Conservation (phyloP, 2,888 invertebrate genomes). For the Ornithoptera priamus region DNA sequence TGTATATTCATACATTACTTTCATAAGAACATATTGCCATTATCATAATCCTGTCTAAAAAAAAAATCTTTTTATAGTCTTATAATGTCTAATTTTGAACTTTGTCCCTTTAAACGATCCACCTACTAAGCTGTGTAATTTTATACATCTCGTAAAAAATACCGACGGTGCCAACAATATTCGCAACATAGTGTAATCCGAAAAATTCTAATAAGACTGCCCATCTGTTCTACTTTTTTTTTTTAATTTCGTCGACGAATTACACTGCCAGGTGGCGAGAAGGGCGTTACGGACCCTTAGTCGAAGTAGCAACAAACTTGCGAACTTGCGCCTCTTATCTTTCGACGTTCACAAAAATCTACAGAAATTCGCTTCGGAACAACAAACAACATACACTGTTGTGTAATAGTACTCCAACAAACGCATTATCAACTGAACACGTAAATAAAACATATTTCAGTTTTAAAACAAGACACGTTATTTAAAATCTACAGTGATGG, state of each 20-base stretch:
- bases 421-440: conserved; percentile 28
- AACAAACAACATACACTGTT: neutral
- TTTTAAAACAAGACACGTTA: conserved; percentile 42
- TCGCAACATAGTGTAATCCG: conserved; percentile 63
- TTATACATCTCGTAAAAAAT: conserved; percentile 41
- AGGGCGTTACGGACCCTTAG: conserved; percentile 56
- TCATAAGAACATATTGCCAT: neutral
- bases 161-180: conserved; percentile 46
- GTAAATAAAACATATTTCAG: conserved; percentile 40
- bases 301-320: conserved; percentile 51
- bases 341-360: conserved; percentile 34
- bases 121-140: conserved; percentile 20
- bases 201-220: conserved; percentile 75
- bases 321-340: conserved; percentile 48
- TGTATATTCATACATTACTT: neutral
- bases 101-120: conserved; percentile 6
- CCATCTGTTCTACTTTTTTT: conserved; percentile 72
- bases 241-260: conserved; percentile 72
- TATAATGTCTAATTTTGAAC: neutral
- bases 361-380: conserved; percentile 3
- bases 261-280: conserved; percentile 66
- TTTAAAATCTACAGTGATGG: conserved; percentile 57
- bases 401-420: conserved; percentile 18
- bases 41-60: neutral
- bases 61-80: neutral